Conservation (phyloP, 2,888 invertebrate genomes). For the Quadroppia sp. region DNA sequence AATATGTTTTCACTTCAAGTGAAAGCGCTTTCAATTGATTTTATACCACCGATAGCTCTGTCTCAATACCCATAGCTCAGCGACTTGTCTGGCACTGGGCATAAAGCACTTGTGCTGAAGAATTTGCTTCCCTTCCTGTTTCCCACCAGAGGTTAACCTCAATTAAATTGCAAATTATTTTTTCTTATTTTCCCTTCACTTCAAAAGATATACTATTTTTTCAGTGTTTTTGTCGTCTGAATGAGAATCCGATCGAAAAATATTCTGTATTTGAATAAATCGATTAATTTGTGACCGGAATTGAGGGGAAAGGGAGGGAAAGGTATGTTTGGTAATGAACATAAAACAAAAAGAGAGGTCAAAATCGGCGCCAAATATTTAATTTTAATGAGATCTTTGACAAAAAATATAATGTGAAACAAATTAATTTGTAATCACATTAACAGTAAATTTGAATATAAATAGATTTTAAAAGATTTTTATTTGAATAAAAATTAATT, state of each 20-base stretch:
- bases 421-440: too few relatives aligned
- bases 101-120: slow-evolving; percentile 21
- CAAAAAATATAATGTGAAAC: too few relatives aligned
- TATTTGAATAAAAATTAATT: not conserved
- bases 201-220: not conserved
- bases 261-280: not conserved
- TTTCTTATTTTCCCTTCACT: slow-evolving; percentile 13
- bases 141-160: slow-evolving; percentile 20
- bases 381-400: not conserved
- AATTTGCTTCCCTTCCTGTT: slow-evolving; percentile 31
- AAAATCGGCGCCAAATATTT: not conserved
- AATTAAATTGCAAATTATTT: slow-evolving; percentile 32
- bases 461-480: not conserved
- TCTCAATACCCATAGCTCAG: not conserved
- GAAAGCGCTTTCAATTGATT: not conserved
- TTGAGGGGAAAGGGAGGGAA: not conserved
- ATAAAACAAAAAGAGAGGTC: not conserved
- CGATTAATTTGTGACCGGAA: not conserved
- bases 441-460: not conserved
- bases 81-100: not conserved
- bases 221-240: not conserved
- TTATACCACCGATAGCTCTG: not conserved
- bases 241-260: not conserved
- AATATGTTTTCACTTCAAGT: not conserved
- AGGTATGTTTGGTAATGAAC: not conserved